Evolutionary conservation across 2,888 invertebrate species (phyloP).

Genomic region (Polymixis lichenea): DNA sequence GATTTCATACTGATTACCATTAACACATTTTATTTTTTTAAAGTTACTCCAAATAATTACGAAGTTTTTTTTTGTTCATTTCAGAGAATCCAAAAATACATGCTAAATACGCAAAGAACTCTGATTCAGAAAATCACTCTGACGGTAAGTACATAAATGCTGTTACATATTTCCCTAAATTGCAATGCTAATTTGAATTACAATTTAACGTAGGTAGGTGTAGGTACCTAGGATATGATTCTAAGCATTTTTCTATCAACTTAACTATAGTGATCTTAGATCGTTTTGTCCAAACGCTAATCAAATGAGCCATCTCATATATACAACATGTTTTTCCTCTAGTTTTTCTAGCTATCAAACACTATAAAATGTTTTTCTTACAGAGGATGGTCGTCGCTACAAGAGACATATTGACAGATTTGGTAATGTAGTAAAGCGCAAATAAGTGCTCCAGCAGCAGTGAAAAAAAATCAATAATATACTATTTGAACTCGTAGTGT

Average conservation of each 20-base stretch:
- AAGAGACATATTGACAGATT: conserved; percentile 43
- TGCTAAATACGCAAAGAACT: conserved; percentile 54
- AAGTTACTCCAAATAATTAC: not conserved
- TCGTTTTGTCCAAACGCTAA: not conserved
- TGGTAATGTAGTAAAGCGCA: conserved; percentile 3
- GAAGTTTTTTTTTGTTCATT: conserved; percentile 30
- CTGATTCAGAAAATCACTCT: conserved; percentile 52
- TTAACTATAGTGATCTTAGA: no score
- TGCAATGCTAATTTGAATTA: not conserved
- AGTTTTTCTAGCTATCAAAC: not conserved
- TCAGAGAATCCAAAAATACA: conserved; percentile 66
- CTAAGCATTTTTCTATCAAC: not conserved
- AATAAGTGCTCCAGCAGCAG: conserved; percentile 12
- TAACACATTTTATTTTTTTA: not conserved
- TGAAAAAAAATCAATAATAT: conserved; percentile 40
- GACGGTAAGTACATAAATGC: conserved; percentile 32
- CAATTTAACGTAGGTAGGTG: not conserved
- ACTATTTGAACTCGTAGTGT: conserved; percentile 12
- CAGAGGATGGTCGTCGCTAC: conserved; percentile 45
- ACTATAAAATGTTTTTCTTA: not conserved
- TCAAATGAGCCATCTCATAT: not conserved
- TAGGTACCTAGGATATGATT: not conserved
- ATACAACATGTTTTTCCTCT: not conserved
- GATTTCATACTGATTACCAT: not conserved
- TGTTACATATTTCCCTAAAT: not conserved